phyloP scores from a whole-genome alignment of 2,797 vertebrate genomes.

The Sebastes vulpes region DNA sequence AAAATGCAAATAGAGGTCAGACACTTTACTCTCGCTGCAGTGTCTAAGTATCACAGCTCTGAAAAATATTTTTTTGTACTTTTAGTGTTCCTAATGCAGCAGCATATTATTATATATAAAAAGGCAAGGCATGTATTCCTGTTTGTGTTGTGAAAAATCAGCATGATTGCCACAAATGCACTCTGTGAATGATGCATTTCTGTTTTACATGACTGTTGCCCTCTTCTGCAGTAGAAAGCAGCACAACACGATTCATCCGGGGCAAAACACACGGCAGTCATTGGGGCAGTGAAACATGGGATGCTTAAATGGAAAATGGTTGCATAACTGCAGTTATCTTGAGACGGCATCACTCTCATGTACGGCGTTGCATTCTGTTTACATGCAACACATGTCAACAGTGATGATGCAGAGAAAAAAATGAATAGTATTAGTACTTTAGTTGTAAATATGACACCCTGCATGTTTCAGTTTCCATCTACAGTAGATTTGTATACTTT shows the following conservation, averaged over 20 bases:
- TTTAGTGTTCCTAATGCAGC: neutral
- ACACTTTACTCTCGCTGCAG: constrained; percentile 11
- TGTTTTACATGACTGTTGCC: constrained; percentile 9
- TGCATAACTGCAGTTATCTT: constrained; percentile 34
- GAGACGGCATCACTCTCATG: neutral
- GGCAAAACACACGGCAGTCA: constrained; percentile 6
- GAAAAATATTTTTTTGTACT: neutral
- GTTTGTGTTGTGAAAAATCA: neutral
- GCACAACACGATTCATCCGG: constrained; percentile 8
- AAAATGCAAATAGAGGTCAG: constrained; percentile 51
- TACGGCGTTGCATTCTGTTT: neutral
- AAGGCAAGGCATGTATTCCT: neutral
- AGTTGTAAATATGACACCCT: neutral
- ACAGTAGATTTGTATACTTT: neutral
- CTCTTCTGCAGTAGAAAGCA: neutral
- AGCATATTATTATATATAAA: neutral
- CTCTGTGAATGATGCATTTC: neutral
- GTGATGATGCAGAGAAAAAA: neutral
- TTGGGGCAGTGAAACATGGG: constrained; percentile 10
- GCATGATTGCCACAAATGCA: neutral
- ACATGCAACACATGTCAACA: constrained; percentile 4
- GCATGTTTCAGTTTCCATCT: neutral
- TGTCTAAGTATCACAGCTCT: neutral
- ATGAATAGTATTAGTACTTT: neutral
- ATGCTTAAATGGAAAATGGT: constrained; percentile 42